A percentile compares a stretch with the other conserved stretches of the same genome.
These are phyloP conservation scores for Listronotus bonariensis DNA, from an alignment of 1,140 invertebrate genomes.

Conservation along the genomic window DNA sequence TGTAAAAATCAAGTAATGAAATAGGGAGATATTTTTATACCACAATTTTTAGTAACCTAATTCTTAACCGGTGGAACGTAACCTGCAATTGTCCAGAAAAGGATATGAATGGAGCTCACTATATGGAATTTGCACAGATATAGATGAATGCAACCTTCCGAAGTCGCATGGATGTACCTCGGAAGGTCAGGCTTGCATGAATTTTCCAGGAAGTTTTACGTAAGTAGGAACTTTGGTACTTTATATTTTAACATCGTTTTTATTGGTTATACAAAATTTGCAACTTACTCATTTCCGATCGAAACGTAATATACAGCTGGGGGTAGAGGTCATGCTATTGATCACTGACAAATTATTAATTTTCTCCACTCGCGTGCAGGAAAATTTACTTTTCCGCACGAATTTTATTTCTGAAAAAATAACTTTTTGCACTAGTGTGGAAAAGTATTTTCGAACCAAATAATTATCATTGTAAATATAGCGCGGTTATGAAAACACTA, in stretches of 20 bases:
- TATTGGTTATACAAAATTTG: neutral
- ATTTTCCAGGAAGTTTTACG: constrained; percentile 58
- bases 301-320: neutral
- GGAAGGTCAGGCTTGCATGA: constrained; percentile 60
- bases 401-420: too few relatives aligned
- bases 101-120: constrained; percentile 64
- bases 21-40: too few relatives aligned
- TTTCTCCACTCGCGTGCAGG: too few relatives aligned
- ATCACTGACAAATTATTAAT: neutral
- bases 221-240: constrained; percentile 15
- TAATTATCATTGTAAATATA: too few relatives aligned
- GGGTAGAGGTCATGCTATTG: neutral
- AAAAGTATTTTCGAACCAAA: too few relatives aligned
- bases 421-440: too few relatives aligned
- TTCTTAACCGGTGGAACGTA: constrained; percentile 64
- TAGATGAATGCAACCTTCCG: constrained; percentile 63
- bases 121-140: constrained; percentile 66
- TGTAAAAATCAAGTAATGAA: too few relatives aligned
- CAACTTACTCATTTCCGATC: neutral
- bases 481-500: too few relatives aligned
- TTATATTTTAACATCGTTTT: neutral
- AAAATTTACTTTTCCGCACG: too few relatives aligned
- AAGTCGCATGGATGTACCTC: constrained; percentile 28
- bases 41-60: constrained; percentile 54
- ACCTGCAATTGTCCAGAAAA: constrained; percentile 59